phyloP scores from a whole-genome alignment of 1,140 invertebrate species.

The Atta texana region DNA sequence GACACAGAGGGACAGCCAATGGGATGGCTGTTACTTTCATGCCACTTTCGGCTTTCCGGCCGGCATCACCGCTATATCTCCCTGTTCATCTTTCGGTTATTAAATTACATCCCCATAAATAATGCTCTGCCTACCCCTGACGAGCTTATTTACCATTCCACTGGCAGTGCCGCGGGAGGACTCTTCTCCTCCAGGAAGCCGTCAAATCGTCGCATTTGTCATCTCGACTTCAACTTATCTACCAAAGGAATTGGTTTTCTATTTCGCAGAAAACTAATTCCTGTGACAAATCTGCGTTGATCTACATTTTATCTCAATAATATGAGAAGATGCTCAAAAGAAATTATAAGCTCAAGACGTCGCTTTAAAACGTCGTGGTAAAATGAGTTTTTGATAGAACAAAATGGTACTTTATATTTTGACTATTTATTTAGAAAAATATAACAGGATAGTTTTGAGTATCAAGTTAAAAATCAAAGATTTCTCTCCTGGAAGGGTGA shows the following conservation, averaged over 20 bases:
- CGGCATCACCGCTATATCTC: conserved; percentile 79
- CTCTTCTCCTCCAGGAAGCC: conserved; percentile 1
- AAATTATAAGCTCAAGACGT: not conserved
- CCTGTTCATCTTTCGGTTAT: conserved; percentile 84
- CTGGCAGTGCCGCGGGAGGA: conserved; percentile 55
- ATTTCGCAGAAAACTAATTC: not conserved
- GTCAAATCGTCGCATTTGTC: conserved; percentile 62
- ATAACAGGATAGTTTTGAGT: not conserved
- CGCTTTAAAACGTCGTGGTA: not conserved
- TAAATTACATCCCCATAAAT: conserved; percentile 86
- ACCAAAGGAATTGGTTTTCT: conserved; percentile 5
- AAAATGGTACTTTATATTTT: not conserved
- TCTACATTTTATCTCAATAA: not conserved
- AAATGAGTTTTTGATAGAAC: not conserved
- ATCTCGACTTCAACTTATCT: conserved; percentile 43
- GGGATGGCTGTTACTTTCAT: conserved; percentile 82
- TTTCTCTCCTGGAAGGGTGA: not conserved
- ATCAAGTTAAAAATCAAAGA: not conserved
- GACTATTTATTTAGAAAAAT: not conserved
- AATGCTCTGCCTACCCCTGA: conserved; percentile 75
- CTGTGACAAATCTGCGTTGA: not conserved
- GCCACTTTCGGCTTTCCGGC: conserved; percentile 81
- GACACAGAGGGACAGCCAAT: conserved; percentile 72
- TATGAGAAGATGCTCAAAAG: not conserved
- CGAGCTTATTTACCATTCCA: conserved; percentile 80